Evolutionary conservation across 2,888 invertebrate species (phyloP).

Genomic region (Dasysyrphus tricinctus): DNA sequence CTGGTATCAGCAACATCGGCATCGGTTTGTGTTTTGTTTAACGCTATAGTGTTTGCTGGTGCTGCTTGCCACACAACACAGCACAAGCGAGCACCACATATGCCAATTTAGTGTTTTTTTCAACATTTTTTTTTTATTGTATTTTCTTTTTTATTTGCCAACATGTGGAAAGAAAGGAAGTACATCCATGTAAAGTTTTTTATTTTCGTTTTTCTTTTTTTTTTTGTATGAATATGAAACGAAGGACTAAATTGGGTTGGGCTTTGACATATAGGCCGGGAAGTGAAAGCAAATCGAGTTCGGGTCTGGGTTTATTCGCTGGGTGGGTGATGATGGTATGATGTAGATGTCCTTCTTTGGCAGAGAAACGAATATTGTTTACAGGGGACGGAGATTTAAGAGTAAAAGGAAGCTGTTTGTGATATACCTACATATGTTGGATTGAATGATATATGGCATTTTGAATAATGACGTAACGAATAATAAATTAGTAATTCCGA

Average conservation of each 20-base stretch:
- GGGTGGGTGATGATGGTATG: background rate
- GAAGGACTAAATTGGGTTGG: constrained; percentile 74
- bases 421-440: background rate
- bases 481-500: constrained; percentile 4
- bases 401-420: background rate
- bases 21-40: constrained; percentile 55
- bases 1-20: constrained; percentile 35
- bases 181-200: constrained; percentile 63
- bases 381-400: constrained; percentile 1
- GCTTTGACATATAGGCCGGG: constrained; percentile 67
- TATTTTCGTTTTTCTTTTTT: constrained; percentile 23
- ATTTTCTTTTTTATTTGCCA: constrained; percentile 18
- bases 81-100: constrained; percentile 49
- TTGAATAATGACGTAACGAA: constrained; percentile 4
- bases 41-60: constrained; percentile 43
- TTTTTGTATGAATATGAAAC: constrained; percentile 68
- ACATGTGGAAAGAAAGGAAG: constrained; percentile 59
- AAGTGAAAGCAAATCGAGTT: constrained; percentile 68
- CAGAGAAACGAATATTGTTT: constrained; percentile 10
- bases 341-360: constrained; percentile 10
- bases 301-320: constrained; percentile 44
- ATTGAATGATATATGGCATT: constrained; percentile 3
- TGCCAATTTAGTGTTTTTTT: constrained; percentile 69
- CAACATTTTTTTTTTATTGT: constrained; percentile 28
- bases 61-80: constrained; percentile 44